These are phyloP conservation scores for Lepidotrigona ventralis DNA, from an alignment of 1,140 invertebrate genomes.

Conservation along the genomic window DNA sequence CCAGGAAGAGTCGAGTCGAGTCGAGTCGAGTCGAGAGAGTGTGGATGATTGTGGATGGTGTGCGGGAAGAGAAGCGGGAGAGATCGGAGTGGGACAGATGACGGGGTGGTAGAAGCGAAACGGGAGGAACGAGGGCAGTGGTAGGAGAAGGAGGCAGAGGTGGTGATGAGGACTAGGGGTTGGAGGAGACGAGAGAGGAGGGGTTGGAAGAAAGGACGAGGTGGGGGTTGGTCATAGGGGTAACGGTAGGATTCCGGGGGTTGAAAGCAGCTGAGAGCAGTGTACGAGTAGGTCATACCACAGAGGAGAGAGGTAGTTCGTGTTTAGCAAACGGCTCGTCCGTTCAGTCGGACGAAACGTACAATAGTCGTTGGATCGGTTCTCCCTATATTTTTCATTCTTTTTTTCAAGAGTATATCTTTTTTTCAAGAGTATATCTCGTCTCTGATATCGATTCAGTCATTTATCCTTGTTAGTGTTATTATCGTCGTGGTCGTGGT, in stretches of 20 bases:
- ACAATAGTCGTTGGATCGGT: slow-evolving; percentile 34
- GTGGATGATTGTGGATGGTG: neutral
- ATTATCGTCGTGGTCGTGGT: neutral
- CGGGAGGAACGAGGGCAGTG: slow-evolving; percentile 36
- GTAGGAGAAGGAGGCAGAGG: slow-evolving; percentile 23
- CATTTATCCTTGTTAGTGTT: slow-evolving; percentile 6
- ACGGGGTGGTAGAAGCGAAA: slow-evolving; percentile 19
- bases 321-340: slow-evolving; percentile 69
- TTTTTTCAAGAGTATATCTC: neutral
- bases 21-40: neutral
- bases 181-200: slow-evolving; percentile 28
- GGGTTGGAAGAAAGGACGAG: slow-evolving; percentile 21
- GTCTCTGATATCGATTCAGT: neutral
- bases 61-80: slow-evolving; percentile 29
- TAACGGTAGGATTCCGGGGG: slow-evolving; percentile 68
- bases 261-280: slow-evolving; percentile 77
- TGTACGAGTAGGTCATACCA: slow-evolving; percentile 77
- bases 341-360: slow-evolving; percentile 38
- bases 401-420: neutral
- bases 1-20: slow-evolving; percentile 28
- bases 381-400: neutral
- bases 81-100: slow-evolving; percentile 8
- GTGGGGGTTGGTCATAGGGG: slow-evolving; percentile 54
- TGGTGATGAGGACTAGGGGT: slow-evolving; percentile 27
- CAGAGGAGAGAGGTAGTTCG: slow-evolving; percentile 73